phyloP scores from a whole-genome alignment of 1,140 invertebrate species.

The fruit fly (Drosophila melanogaster) region DNA sequence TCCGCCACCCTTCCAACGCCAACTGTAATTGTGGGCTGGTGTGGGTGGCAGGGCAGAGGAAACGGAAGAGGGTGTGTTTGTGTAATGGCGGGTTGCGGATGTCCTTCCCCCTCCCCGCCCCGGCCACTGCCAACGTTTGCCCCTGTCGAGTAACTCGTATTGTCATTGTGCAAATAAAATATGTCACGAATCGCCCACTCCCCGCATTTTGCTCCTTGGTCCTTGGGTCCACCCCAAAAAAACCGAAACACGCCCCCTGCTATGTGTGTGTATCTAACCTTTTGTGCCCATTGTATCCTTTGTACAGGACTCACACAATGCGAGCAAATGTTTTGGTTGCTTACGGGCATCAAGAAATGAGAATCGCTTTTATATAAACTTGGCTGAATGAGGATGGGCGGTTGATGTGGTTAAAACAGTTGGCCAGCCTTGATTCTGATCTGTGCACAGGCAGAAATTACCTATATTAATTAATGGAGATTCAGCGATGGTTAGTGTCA shows the following conservation, averaged over 20 bases:
- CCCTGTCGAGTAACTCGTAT: constrained; percentile 73
- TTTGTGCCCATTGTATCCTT: constrained; percentile 75
- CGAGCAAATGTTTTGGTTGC: constrained; percentile 55
- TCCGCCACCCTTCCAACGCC: constrained; percentile 5
- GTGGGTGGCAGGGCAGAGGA: constrained; percentile 18
- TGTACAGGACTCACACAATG: constrained; percentile 60
- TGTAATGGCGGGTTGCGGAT: constrained; percentile 69
- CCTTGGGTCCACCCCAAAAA: constrained; percentile 34
- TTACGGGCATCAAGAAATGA: constrained; percentile 46
- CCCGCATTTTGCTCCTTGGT: constrained; percentile 17
- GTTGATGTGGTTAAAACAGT: constrained; percentile 45
- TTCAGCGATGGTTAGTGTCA: no score
- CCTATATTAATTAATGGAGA: no score
- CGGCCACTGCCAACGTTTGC: neutral
- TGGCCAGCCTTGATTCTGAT: constrained; percentile 30
- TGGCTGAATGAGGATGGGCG: constrained; percentile 46
- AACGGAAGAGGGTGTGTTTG: constrained; percentile 62
- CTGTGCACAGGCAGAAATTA: constrained; percentile 13
- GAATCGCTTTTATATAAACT: constrained; percentile 83
- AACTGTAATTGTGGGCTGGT: constrained; percentile 42
- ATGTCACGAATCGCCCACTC: constrained; percentile 81
- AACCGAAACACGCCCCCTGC: constrained; percentile 67
- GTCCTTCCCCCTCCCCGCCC: constrained; percentile 9
- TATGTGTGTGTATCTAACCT: constrained; percentile 66
- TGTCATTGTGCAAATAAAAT: constrained; percentile 84